Base-by-base conservation (phyloP, 1,140 invertebrate species). In the Marisa cornuarietis region DNA sequence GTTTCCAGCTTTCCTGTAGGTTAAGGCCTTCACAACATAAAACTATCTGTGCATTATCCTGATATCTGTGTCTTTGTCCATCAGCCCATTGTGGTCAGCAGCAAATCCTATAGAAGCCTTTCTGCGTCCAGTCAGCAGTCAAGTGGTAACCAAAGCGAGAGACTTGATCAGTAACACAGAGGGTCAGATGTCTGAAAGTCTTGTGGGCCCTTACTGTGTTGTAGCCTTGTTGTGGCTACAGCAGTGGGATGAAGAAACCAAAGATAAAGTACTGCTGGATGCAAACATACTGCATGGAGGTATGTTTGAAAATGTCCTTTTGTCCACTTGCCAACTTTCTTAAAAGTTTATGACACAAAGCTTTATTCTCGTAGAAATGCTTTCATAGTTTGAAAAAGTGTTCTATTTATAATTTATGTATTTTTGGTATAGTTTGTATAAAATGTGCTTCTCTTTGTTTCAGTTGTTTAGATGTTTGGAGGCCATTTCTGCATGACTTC, bases 141-240 rank as follows among this genome's bases (percentile, higher is more conserved):
- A 85, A 24, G 51, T 87, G 10, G 79, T 79, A 18, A 63, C 58
- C 22, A 63, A 72, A 5, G 84, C 80, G 76, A 82, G 77, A 24
- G 84, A 84, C 52, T 26, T 85, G 61, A 61, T 54, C 13, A 16
- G 18, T 66, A 71, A 54, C 66, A 51, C 24, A 51, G 58, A 58
- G 54, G 54, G 16, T 11, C 54, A 58, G 54, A 14, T 54, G 18
- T 31, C 72, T 66, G 22, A 68, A 49, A n/a, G 22, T 16, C 62
- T 31, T 65, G 78, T 71, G 52, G 65, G 81, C 11, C 76, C 62
- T 31, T 83, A 87, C 69, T 69, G 72, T 63, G 76, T 83, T 72
- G 74, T 86, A 7, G 54, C 87, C 14, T 62, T 89, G 24, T 80
- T 81, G 51, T 89, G 88, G 88, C 69, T 86, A 31, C 71, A 79